Evolutionary conservation across 2,888 invertebrate species (phyloP).

Genomic region (Heliconius ethilla): DNA sequence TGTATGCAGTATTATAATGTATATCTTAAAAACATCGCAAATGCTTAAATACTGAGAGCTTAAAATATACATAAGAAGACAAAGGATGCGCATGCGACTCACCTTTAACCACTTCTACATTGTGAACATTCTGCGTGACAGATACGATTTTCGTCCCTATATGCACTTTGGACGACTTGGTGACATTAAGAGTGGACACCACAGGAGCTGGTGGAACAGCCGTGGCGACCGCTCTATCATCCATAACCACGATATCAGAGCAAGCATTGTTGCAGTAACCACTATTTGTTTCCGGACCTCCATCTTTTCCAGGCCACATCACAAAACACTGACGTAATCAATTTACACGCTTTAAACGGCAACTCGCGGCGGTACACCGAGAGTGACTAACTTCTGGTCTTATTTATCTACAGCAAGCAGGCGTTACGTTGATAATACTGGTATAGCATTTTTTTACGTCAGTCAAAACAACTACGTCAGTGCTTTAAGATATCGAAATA

Average conservation of each 20-base stretch:
- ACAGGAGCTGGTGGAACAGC: slow-evolving; percentile 53
- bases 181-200: slow-evolving; percentile 62
- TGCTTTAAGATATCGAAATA: neutral
- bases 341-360: slow-evolving; percentile 51
- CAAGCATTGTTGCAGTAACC: slow-evolving; percentile 1
- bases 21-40: neutral
- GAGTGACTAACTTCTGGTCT: slow-evolving; percentile 56
- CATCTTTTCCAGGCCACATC: slow-evolving; percentile 55
- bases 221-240: slow-evolving; percentile 51
- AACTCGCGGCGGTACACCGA: slow-evolving; percentile 50
- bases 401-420: slow-evolving; percentile 9
- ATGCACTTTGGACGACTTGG: slow-evolving; percentile 65
- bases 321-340: slow-evolving; percentile 51
- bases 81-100: slow-evolving; percentile 48
- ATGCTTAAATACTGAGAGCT: slow-evolving; percentile 11
- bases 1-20: neutral
- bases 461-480: neutral
- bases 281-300: slow-evolving; percentile 24
- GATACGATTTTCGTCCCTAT: slow-evolving; percentile 70
- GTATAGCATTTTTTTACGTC: neutral
- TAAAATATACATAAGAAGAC: slow-evolving; percentile 17
- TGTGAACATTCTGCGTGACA: slow-evolving; percentile 69
- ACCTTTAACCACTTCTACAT: slow-evolving; percentile 73
- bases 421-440: slow-evolving; percentile 28
- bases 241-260: slow-evolving; percentile 59